A percentile compares a stretch with the other conserved stretches of the same genome.
phyloP scores from a whole-genome alignment of 2,888 invertebrate genomes.

The Agriopis marginaria region DNA sequence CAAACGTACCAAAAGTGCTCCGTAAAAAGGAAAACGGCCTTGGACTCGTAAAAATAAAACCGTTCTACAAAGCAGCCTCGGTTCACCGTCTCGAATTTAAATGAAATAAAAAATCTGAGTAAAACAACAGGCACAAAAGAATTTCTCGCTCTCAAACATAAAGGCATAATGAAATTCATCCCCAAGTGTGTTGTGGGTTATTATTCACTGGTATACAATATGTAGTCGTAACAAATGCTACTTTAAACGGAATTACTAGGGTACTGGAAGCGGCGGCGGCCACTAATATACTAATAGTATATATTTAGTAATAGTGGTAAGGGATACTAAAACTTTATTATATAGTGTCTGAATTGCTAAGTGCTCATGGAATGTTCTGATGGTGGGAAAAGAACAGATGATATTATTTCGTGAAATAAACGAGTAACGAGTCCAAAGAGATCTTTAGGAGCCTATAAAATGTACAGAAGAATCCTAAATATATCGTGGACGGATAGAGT shows the following conservation, averaged over 20 bases:
- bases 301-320: conserved; percentile 15
- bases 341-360: conserved; percentile 19
- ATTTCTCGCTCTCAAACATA: conserved; percentile 73
- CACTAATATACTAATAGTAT: conserved; percentile 5
- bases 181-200: conserved; percentile 80
- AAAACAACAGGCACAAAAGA: conserved; percentile 70
- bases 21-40: conserved; percentile 46
- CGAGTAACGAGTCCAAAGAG: too few relatives aligned
- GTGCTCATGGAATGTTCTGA: conserved; percentile 3
- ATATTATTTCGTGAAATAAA: neutral
- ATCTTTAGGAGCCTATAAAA: too few relatives aligned
- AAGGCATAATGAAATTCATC: conserved; percentile 84
- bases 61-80: conserved; percentile 44
- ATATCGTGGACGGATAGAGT: too few relatives aligned
- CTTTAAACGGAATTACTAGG: conserved; percentile 56
- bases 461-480: neutral
- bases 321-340: conserved; percentile 25
- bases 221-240: conserved; percentile 81
- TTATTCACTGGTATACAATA: conserved; percentile 83
- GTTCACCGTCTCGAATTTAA: conserved; percentile 58
- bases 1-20: conserved; percentile 44
- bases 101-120: conserved; percentile 69
- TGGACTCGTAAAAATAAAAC: conserved; percentile 48
- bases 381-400: neutral
- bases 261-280: conserved; percentile 22